These are phyloP conservation scores for Rousettus madagascariensis DNA, from an alignment of 2,797 vertebrate species.

Conservation along the genomic window DNA sequence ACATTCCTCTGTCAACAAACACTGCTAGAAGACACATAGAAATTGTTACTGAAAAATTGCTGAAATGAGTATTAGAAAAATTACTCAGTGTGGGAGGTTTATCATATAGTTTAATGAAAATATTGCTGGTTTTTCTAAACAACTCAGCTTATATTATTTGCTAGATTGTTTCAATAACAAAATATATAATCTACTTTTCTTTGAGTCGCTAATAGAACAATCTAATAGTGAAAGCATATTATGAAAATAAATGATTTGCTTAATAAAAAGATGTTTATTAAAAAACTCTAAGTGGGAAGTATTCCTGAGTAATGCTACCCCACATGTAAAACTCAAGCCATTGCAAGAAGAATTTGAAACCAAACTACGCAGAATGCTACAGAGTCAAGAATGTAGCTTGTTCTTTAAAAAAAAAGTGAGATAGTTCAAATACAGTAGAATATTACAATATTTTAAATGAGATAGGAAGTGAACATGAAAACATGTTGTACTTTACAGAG, in stretches of 20 bases:
- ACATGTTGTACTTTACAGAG: neutral
- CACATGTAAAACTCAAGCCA: neutral
- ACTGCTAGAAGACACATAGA: conserved; percentile 20
- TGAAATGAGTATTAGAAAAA: conserved; percentile 40
- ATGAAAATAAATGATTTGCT: conserved; percentile 37
- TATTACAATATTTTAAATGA: conserved; percentile 32
- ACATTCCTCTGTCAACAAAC: conserved; percentile 28
- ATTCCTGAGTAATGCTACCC: neutral
- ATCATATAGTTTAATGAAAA: conserved; percentile 10
- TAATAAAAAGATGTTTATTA: conserved; percentile 18
- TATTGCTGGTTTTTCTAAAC: neutral
- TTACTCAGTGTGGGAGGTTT: conserved; percentile 20
- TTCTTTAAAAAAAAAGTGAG: neutral
- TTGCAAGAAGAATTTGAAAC: conserved; percentile 7
- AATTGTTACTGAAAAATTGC: conserved; percentile 15
- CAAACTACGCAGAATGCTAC: neutral
- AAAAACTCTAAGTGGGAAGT: neutral
- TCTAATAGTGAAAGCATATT: neutral
- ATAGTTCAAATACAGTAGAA: conserved; percentile 19
- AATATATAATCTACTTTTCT: neutral
- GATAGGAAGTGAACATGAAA: neutral
- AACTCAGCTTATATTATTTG: conserved; percentile 39
- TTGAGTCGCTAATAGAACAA: conserved; percentile 2
- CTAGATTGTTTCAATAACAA: conserved; percentile 18
- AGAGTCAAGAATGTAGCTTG: neutral